Base-by-base conservation (phyloP, 2,113 vertebrate genomes). In the Podarcis cretensis region DNA sequence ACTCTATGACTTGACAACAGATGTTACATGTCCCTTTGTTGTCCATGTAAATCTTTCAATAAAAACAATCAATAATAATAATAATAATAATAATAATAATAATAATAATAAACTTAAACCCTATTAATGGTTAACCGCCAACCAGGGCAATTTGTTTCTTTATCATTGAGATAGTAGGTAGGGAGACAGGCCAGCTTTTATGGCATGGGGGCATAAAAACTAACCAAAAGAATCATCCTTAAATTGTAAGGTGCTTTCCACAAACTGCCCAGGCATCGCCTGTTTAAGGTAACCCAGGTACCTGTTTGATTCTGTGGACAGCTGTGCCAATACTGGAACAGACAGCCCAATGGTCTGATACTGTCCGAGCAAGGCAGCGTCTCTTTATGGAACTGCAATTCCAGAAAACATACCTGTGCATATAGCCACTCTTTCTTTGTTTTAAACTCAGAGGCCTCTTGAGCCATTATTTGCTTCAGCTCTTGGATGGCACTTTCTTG, bases 361-460 rank as follows among this genome's bases (percentile, higher is more conserved):
- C 20, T 0, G 13, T 30, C 13, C 27, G 14, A 63, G 37, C 78
- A 40, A 65, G 35, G 84, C 8, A 37, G 25, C 63, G 23, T 23
- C n/a, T 27, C 1, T 30, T 30, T 3, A 23, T 32, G 25, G 6
- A 13, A n/a, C 9, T 69, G 30, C 20, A 27, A 23, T 8, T 88
- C 30, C 6, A 12, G 21, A 73, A 69, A 84, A 80, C 89, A 90
- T 94, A 96, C 96, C 93, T 95, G 68, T 43, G 1, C 3, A 32
- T n/a, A 20, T 16, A 95, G 21, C 2, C 35, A 30, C 23, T 91
- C 7, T 66, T 95, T 96, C 68, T 63, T 91, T 66, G 92, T 30
- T 6, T n/a, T 32, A 93, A 97, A 95, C 4, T 87, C 68, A 37
- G 35, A 32, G 13, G 43, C 95, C 74, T 96, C 94, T 69, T 81